Evolutionary conservation across 2,888 invertebrate species (phyloP), one percentile per base, ranked within the genome.

Genomic region (Trissolcus japonicus): DNA sequence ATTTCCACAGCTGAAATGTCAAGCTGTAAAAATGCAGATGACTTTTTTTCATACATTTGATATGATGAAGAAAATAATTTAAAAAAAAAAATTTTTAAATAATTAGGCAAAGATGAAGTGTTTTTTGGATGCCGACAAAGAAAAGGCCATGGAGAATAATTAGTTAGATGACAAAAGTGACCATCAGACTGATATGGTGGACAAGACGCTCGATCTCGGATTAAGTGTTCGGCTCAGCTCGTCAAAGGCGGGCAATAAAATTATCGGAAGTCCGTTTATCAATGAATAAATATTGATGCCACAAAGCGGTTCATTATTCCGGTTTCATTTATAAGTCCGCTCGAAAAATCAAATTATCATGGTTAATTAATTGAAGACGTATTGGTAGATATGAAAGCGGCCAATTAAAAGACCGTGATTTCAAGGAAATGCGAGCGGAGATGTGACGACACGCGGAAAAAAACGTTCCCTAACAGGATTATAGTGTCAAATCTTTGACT

Each of bases 251-350:
- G 11, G 29, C 62, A 55, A 63, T 65, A 61, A 59, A 69, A 67
- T 74, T 71, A 78, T 78, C 78, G 74, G 56, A 71, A 66, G 71
- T 74, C 59, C 71, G 74, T 78, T 51, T 74, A 74, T 78, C 78
- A 62, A 59, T 50, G 61, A 71, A 78, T 78, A 78, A 78, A 78
- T 78, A 74, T 78, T 78, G 63, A 69, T 50, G 71, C 69, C 74
- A 54, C 72, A 63, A 60, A 72, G 71, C 56, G 68, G 60, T 74
- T 62, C 74, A 74, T 74, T 78, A 78, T 78, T 78, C 29, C 69
- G 65, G 35, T 9, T 35, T 35, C 35, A 35, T 35, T 35, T 35
- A 67, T 59, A 66, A 73, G 61, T 71, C 41, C 25, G 61, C 69
- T 78, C 74, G 74, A 71, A 74, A 71, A 71, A 71, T 71, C 74